phyloP scores from a whole-genome alignment of 2,888 invertebrate species.

The Hoplodrina blanda region DNA sequence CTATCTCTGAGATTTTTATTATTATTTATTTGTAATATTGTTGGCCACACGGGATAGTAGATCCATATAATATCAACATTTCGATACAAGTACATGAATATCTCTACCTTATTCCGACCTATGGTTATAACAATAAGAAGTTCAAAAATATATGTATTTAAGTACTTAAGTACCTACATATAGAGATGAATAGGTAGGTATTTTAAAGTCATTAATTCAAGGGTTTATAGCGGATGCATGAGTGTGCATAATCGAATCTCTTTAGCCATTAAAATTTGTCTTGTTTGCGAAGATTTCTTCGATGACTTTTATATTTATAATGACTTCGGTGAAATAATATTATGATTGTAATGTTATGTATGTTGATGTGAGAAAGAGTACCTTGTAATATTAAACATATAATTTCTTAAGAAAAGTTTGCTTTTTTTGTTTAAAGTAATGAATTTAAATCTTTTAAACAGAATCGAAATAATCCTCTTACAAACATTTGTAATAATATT shows the following conservation, averaged over 20 bases:
- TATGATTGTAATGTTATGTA: constrained; percentile 16
- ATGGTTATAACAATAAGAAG: too few species aligned
- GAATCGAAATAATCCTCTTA: too few species aligned
- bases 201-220: constrained; percentile 19
- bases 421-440: neutral
- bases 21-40: too few species aligned
- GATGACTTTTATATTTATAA: constrained; percentile 42
- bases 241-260: constrained; percentile 37
- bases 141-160: too few species aligned
- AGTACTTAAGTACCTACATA: too few species aligned
- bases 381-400: neutral
- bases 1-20: too few species aligned
- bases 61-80: too few species aligned
- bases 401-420: neutral
- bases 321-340: constrained; percentile 14
- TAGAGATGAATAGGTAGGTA: too few species aligned
- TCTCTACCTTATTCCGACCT: too few species aligned
- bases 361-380: neutral
- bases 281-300: constrained; percentile 22
- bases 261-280: constrained; percentile 7
- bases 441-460: neutral
- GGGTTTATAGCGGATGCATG: constrained; percentile 33
- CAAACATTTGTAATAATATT: too few species aligned
- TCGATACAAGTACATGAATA: too few species aligned
- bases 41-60: too few species aligned